Percentiles rank a stretch among this genome's conserved stretches.
phyloP scores from a whole-genome alignment of 1,140 invertebrate species.

The Orussus abietinus region DNA sequence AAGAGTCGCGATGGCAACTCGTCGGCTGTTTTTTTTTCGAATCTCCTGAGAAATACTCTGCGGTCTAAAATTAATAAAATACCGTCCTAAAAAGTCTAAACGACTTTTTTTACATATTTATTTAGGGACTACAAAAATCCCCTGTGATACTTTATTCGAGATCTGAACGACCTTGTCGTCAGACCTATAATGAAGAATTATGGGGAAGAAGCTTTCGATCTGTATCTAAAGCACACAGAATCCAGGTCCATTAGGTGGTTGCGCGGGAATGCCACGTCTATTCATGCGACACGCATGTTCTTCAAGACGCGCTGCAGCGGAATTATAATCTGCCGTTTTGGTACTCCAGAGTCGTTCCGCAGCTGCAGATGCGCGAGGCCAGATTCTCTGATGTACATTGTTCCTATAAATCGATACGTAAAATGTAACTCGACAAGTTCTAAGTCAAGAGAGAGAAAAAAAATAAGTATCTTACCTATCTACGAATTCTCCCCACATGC shows the following conservation, averaged over 20 bases:
- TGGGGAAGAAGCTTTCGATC: too few species aligned
- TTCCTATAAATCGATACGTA: slow-evolving; percentile 24
- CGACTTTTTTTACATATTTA: too few species aligned
- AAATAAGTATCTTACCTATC: slow-evolving; percentile 54
- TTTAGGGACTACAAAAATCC: too few species aligned
- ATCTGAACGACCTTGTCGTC: too few species aligned
- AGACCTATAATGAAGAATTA: too few species aligned
- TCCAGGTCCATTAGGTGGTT: slow-evolving; percentile 67
- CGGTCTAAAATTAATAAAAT: too few species aligned
- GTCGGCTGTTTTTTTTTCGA: too few species aligned
- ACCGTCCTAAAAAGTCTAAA: too few species aligned
- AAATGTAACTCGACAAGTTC: slow-evolving; percentile 1
- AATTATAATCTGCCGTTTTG: slow-evolving; percentile 36
- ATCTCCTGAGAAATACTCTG: too few species aligned
- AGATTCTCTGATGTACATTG: slow-evolving; percentile 60
- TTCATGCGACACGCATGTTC: slow-evolving; percentile 84
- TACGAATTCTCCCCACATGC: slow-evolving; percentile 87
- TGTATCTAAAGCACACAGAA: slow-evolving; percentile 57
- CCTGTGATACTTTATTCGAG: too few species aligned
- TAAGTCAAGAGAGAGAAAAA: too few species aligned
- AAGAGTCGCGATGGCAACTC: too few species aligned
- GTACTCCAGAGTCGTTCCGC: slow-evolving; percentile 80
- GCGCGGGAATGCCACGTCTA: slow-evolving; percentile 64
- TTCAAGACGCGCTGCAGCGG: slow-evolving; percentile 63
- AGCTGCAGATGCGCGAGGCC: slow-evolving; percentile 76